Percentiles rank a stretch among this genome's conserved stretches.
These are phyloP conservation scores for Ophion obscuratus DNA, from an alignment of 2,888 invertebrate genomes.

Conservation along the genomic window DNA sequence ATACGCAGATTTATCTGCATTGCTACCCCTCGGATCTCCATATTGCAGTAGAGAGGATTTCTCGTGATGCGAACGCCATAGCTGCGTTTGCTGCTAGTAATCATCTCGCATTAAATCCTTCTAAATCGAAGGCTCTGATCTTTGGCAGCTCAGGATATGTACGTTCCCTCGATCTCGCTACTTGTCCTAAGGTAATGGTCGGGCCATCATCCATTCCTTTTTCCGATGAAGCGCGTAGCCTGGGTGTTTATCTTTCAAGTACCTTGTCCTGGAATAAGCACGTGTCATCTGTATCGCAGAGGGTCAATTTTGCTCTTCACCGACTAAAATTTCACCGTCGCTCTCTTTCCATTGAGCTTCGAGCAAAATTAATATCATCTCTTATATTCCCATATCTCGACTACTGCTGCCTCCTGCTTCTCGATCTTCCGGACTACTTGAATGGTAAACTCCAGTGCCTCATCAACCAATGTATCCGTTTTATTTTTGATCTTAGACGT, in stretches of 20 bases:
- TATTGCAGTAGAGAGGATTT: no score
- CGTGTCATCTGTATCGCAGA: no score
- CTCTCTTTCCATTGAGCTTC: neutral
- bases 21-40: no score
- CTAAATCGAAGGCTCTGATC: neutral
- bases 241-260: neutral
- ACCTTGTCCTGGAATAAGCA: neutral
- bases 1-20: no score
- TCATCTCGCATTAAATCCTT: neutral
- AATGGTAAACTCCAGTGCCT: neutral
- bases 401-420: slow-evolving; percentile 16
- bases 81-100: neutral
- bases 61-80: no score
- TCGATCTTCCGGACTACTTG: neutral
- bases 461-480: neutral
- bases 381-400: slow-evolving; percentile 13
- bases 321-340: neutral
- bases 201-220: neutral
- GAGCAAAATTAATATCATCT: neutral
- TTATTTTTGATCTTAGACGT: slow-evolving; percentile 19
- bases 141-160: neutral
- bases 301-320: neutral
- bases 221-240: neutral
- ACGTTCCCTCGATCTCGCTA: neutral
- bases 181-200: neutral